A percentile compares a stretch with the other conserved stretches of the same genome.
These are phyloP conservation scores for Plusia festucae DNA, from an alignment of 2,888 invertebrate genomes.

Conservation along the genomic window DNA sequence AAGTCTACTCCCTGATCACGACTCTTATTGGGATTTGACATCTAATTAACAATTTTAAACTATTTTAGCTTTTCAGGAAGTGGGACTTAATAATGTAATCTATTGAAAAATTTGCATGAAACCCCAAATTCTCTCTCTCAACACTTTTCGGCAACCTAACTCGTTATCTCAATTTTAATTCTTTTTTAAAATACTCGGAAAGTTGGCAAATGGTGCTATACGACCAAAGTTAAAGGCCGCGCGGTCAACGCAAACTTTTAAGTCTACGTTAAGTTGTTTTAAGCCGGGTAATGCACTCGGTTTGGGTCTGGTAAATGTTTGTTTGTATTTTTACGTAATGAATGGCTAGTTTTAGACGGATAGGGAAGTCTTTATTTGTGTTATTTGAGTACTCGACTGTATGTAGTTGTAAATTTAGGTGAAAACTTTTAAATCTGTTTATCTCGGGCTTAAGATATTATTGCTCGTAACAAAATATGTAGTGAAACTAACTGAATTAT, in stretches of 20 bases:
- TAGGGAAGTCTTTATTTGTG: neutral
- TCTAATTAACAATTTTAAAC: no score
- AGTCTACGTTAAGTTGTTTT: conserved; percentile 55
- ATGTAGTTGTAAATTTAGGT: no score
- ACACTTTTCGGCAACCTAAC: conserved; percentile 15
- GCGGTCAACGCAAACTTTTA: conserved; percentile 52
- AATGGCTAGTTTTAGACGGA: neutral
- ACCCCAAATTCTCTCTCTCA: neutral
- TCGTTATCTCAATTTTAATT: conserved; percentile 51
- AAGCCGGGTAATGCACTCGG: conserved; percentile 50
- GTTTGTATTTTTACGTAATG: conserved; percentile 18
- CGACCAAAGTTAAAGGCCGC: conserved; percentile 29
- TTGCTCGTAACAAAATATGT: no score
- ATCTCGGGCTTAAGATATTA: no score
- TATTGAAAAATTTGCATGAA: neutral
- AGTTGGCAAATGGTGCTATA: conserved; percentile 18
- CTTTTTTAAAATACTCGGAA: conserved; percentile 41
- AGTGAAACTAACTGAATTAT: no score
- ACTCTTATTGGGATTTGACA: no score
- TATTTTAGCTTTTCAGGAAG: no score
- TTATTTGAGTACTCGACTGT: neutral
- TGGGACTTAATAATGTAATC: neutral
- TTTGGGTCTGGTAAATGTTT: conserved; percentile 30
- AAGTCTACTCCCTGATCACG: no score
- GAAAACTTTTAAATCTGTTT: no score